These are phyloP conservation scores for Sebastes oblongus DNA, from an alignment of 2,797 vertebrate genomes.

Conservation along the genomic window DNA sequence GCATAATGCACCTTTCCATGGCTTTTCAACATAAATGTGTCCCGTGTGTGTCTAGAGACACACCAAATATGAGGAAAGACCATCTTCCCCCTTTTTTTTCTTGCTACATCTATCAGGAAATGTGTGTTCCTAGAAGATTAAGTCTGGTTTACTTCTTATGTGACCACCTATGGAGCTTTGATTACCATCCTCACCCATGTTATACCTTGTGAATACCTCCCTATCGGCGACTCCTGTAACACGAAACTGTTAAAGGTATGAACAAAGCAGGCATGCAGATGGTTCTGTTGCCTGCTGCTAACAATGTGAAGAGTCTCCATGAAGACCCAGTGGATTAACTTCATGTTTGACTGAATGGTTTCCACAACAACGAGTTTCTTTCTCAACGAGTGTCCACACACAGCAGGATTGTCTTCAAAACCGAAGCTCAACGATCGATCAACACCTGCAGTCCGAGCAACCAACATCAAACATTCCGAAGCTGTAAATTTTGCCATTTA, in stretches of 20 bases:
- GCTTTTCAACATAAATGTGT: neutral
- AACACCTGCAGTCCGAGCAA: accelerated
- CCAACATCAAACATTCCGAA: neutral
- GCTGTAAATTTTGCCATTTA: neutral
- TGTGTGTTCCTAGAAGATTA: neutral
- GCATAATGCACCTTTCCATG: neutral
- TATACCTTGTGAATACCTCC: neutral
- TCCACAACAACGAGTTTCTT: no score
- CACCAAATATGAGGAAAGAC: accelerated
- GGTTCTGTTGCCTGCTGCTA: neutral
- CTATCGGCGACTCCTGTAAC: accelerated
- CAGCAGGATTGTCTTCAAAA: neutral
- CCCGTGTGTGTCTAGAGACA: no score
- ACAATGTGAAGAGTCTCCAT: no score
- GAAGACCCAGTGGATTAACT: neutral
- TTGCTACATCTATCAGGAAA: neutral
- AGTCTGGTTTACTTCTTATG: neutral
- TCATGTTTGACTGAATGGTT: neutral
- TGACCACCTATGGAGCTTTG: neutral
- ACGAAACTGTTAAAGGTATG: accelerated
- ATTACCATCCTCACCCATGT: neutral
- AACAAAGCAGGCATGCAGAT: accelerated
- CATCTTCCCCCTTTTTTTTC: neutral
- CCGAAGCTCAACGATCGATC: accelerated
- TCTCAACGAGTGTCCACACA: no score